Percentiles rank a stretch among this genome's conserved stretches.
Conservation (phyloP, 1,140 invertebrate genomes). For the Oscheius sp. region DNA sequence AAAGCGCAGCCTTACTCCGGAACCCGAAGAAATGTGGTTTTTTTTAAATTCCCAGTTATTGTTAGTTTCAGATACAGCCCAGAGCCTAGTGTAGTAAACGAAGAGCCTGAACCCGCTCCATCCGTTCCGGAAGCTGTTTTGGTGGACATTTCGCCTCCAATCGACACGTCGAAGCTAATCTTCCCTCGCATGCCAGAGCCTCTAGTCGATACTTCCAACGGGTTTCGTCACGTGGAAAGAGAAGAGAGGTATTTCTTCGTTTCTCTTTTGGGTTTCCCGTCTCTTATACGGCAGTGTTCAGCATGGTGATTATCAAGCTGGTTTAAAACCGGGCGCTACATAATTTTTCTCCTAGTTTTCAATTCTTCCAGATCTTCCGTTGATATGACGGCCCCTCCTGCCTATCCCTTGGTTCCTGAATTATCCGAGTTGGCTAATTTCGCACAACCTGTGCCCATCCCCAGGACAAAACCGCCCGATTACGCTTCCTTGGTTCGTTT, state of each 20-base stretch:
- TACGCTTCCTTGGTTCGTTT: constrained; percentile 1
- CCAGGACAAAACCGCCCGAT: background rate
- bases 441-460: background rate
- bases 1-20: constrained; percentile 4
- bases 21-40: constrained; percentile 27
- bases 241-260: too few species aligned
- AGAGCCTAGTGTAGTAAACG: background rate
- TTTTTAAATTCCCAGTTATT: too few species aligned
- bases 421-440: background rate
- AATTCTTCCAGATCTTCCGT: background rate
- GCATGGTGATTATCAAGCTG: too few species aligned
- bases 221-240: too few species aligned
- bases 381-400: background rate
- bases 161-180: background rate
- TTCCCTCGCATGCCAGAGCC: background rate
- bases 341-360: too few species aligned
- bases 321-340: too few species aligned
- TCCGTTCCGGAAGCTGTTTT: background rate
- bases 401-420: background rate
- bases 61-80: background rate
- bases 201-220: background rate
- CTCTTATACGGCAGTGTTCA: too few species aligned
- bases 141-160: background rate
- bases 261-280: too few species aligned
- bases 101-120: background rate